Percentiles rank a stretch among this genome's conserved stretches.
Evolutionary conservation across 2,113 vertebrate species (phyloP).

Genomic region (Salvator merianae): DNA sequence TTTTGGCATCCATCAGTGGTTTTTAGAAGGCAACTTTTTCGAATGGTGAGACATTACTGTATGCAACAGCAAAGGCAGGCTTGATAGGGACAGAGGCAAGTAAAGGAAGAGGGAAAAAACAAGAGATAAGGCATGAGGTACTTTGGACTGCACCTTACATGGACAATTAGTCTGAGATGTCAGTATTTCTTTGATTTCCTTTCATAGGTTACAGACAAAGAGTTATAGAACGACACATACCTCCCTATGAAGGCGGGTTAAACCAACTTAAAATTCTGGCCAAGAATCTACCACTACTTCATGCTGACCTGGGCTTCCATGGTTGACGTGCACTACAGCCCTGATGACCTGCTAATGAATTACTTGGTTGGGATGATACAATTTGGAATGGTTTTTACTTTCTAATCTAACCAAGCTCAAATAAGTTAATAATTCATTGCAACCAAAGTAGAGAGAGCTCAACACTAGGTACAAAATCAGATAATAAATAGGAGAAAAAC

Average conservation of each 20-base stretch:
- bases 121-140: neutral
- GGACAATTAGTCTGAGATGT: neutral
- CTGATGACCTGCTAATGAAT: neutral
- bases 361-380: too few species aligned
- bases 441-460: too few species aligned
- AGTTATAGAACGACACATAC: neutral
- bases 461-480: too few species aligned
- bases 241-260: conserved; percentile 7
- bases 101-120: neutral
- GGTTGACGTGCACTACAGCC: conserved; percentile 22
- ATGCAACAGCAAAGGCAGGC: neutral
- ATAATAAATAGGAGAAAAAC: too few species aligned
- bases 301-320: conserved; percentile 10
- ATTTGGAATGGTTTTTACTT: too few species aligned
- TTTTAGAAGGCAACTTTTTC: too few species aligned
- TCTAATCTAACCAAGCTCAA: too few species aligned
- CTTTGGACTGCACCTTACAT: neutral
- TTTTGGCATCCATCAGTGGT: too few species aligned
- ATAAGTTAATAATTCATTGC: too few species aligned
- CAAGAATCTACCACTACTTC: conserved; percentile 28
- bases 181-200: neutral
- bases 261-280: conserved; percentile 21
- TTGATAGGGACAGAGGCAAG: neutral
- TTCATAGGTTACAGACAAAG: neutral
- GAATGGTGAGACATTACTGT: too few species aligned